Conservation (phyloP, 2,888 invertebrate species). For the Perdita meconis region DNA sequence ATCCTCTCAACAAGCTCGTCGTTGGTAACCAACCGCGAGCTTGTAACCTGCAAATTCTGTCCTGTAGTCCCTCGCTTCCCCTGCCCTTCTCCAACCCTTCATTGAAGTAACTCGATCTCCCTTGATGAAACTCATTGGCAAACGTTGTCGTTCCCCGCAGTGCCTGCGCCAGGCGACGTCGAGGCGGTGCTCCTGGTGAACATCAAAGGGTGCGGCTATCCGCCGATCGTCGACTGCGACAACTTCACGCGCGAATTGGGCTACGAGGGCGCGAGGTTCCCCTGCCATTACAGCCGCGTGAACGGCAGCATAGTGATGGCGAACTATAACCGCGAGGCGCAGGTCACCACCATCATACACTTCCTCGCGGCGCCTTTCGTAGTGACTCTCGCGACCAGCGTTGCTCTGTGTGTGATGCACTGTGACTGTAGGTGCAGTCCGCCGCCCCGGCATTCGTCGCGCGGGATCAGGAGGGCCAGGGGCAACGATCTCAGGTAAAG, state of each 20-base stretch:
- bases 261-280: conserved; percentile 88
- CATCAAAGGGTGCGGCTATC: conserved; percentile 94
- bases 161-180: conserved; percentile 83
- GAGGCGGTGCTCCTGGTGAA: conserved; percentile 90
- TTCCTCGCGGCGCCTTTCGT: conserved; percentile 94
- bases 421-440: conserved; percentile 92
- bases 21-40: not conserved
- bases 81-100: not conserved
- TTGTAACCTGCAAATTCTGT: no score
- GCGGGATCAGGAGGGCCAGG: conserved; percentile 85
- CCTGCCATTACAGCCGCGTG: conserved; percentile 90
- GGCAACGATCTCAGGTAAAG: conserved; percentile 87
- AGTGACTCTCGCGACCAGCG: conserved; percentile 92
- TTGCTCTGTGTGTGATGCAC: conserved; percentile 93
- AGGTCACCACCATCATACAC: conserved; percentile 92
- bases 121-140: not conserved
- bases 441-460: conserved; percentile 87
- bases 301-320: conserved; percentile 93
- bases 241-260: conserved; percentile 91
- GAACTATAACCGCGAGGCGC: conserved; percentile 92
- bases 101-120: not conserved
- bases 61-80: no score
- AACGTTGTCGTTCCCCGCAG: conserved; percentile 32
- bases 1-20: no score
- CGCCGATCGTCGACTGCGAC: conserved; percentile 90